Conservation (phyloP, 2,888 invertebrate genomes). For the Sarcophaga carnaria region DNA sequence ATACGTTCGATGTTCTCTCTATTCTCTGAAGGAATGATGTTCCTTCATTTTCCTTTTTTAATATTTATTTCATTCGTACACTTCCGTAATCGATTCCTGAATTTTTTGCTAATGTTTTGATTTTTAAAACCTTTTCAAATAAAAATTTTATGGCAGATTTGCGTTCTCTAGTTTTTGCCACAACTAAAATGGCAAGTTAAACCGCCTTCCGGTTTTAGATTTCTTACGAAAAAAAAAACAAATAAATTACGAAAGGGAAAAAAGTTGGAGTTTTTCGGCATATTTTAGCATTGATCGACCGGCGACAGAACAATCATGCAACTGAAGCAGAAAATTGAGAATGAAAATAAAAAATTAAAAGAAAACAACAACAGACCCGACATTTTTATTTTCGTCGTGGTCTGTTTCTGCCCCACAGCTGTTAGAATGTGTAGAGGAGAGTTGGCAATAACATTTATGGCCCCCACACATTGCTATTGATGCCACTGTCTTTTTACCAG, state of each 20-base stretch:
- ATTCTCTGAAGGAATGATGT: no score
- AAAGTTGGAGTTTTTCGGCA: background rate
- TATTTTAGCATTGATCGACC: conserved; percentile 58
- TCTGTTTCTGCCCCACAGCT: conserved; percentile 23
- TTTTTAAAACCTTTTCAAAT: no score
- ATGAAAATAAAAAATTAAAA: conserved; percentile 8
- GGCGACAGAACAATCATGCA: conserved; percentile 54
- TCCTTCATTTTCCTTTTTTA: no score
- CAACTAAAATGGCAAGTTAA: conserved; percentile 30
- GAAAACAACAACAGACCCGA: background rate
- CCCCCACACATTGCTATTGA: background rate
- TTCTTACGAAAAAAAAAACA: background rate
- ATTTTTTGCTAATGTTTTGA: no score
- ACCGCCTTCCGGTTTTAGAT: conserved; percentile 43
- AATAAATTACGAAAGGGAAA: background rate
- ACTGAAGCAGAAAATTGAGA: conserved; percentile 57
- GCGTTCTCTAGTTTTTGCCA: background rate
- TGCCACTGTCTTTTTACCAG: background rate
- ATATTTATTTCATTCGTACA: no score
- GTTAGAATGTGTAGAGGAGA: background rate
- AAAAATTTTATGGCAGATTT: no score
- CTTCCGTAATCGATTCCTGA: no score
- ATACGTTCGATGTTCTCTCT: no score
- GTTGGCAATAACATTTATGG: conserved; percentile 1
- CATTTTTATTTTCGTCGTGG: conserved; percentile 32